Base-by-base conservation (phyloP, 2,888 invertebrate species). In the Brachyptera putata region DNA sequence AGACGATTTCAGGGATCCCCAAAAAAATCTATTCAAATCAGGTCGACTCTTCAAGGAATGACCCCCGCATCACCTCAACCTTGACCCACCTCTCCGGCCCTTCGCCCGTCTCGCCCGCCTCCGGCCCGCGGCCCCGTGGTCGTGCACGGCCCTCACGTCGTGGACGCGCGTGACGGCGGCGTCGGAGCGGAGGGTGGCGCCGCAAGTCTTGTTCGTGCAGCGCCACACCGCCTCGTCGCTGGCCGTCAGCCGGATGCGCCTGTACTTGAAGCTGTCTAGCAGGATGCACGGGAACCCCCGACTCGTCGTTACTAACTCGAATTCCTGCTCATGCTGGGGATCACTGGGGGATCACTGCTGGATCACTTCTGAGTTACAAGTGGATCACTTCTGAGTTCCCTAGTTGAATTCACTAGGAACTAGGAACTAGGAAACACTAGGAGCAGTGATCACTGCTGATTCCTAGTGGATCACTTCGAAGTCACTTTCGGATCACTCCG, bases 141-240 rank as follows among this genome's bases (percentile, higher is more conserved):
- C 30, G 36, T 61, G 61, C 7, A 22, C 14, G 57, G 21, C 57
- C 21, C 49, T 34, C 26, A 50, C 22, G 14, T 57, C 21, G n/a
- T 50, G 26, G 13, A 61, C 36, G 11, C 34, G 14, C 1, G 48
- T 50, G 13, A 36, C 41, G 14, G 25, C 53, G 21, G 26, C 18
- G 39, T 61, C 37, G 11, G 56, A 56, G 13, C 61, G 61, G n/a
- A 61, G 46, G 11, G 36, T 22, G 18, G 36, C 55, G 4, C 57
- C 36, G 14, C 58, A 61, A 1, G 58, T 39, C 56, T 61, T 61
- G 7, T 56, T 43, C 5, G 61, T 61, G 39, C 61, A 61, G 11
- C 58, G 43, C 61, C 61, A 61, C 11, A 61, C 34, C 9, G 58
- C 26, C 16, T 56, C 58, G 2, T 55, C 58, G 4, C 18, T 18